Conservation (phyloP, 2,797 vertebrate genomes). For the Sebastiscus albofasciatus region DNA sequence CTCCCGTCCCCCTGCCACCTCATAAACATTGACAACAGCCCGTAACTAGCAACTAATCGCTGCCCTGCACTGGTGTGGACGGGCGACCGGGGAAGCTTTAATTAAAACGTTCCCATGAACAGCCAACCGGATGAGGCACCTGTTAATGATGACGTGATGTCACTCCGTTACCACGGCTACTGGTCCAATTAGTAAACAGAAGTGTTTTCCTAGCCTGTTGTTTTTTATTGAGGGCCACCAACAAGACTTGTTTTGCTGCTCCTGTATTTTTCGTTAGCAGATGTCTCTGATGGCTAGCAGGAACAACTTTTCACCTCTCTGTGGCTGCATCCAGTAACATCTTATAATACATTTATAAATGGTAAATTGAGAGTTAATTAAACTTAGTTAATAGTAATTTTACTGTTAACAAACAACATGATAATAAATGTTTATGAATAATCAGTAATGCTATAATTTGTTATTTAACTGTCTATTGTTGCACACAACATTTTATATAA, state of each 20-base stretch:
- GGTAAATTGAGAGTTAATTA: too few species aligned
- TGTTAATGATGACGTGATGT: slow-evolving; percentile 77
- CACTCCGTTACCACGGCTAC: slow-evolving; percentile 72
- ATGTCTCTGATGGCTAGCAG: slow-evolving; percentile 52
- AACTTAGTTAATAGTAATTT: too few species aligned
- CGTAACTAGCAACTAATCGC: slow-evolving; percentile 67
- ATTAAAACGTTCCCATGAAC: slow-evolving; percentile 76
- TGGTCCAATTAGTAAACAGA: slow-evolving; percentile 75
- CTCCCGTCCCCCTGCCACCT: slow-evolving; percentile 68
- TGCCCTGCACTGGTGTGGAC: slow-evolving; percentile 31
- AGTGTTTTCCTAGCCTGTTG: slow-evolving; percentile 57
- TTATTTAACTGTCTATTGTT: too few species aligned
- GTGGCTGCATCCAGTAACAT: slow-evolving; percentile 1
- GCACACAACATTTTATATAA: too few species aligned
- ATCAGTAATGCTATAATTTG: too few species aligned
- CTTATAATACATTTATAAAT: too few species aligned
- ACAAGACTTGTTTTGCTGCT: slow-evolving; percentile 31
- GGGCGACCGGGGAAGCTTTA: slow-evolving; percentile 40
- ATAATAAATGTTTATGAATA: too few species aligned
- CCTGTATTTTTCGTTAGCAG: slow-evolving; percentile 33
- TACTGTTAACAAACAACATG: too few species aligned
- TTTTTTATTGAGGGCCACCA: slow-evolving; percentile 50
- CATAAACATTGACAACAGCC: slow-evolving; percentile 77
- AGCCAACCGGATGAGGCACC: slow-evolving; percentile 70
- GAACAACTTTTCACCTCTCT: slow-evolving; percentile 5